Conservation (phyloP, 30 jellyfish, hydroid and myxozoan genomes). For the Aurelia sp. region DNA sequence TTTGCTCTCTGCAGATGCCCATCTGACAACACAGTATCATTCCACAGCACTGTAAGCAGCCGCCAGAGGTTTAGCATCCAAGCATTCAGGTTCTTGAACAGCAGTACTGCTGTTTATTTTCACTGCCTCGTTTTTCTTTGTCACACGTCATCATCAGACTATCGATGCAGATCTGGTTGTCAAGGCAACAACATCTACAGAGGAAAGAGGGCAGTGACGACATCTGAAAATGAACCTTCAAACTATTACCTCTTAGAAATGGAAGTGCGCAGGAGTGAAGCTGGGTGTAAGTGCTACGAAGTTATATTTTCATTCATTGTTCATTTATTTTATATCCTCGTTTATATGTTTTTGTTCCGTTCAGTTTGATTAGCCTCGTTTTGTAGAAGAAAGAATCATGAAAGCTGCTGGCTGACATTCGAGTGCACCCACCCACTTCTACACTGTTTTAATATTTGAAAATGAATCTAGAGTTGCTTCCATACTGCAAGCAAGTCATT, state of each 20-base stretch:
- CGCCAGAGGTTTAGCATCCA: slow-evolving; percentile 46
- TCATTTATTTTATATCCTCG: too few species aligned
- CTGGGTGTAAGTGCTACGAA: too few species aligned
- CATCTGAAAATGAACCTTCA: slow-evolving; percentile 6
- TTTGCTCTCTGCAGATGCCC: slow-evolving; percentile 23
- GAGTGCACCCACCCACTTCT: too few species aligned
- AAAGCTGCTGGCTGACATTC: too few species aligned
- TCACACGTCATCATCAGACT: slow-evolving; percentile 24
- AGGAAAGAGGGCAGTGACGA: slow-evolving; percentile 36
- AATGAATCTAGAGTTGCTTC: too few species aligned
- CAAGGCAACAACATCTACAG: slow-evolving; percentile 48
- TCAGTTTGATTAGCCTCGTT: too few species aligned
- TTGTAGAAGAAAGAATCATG: too few species aligned
- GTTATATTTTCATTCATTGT: too few species aligned
- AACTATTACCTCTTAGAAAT: neutral
- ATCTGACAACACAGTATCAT: slow-evolving; percentile 20
- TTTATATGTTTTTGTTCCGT: too few species aligned
- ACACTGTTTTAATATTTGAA: too few species aligned
- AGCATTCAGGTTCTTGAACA: slow-evolving; percentile 13
- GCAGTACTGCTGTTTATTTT: slow-evolving; percentile 37
- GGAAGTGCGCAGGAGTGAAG: neutral
- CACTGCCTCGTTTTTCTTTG: slow-evolving; percentile 58
- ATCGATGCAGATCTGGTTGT: slow-evolving; percentile 48
- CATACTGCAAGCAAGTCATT: too few species aligned
- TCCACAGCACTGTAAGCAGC: slow-evolving; percentile 7